Base-by-base conservation (phyloP, 2,797 vertebrate genomes). In the Sphenopsis melanotis region DNA sequence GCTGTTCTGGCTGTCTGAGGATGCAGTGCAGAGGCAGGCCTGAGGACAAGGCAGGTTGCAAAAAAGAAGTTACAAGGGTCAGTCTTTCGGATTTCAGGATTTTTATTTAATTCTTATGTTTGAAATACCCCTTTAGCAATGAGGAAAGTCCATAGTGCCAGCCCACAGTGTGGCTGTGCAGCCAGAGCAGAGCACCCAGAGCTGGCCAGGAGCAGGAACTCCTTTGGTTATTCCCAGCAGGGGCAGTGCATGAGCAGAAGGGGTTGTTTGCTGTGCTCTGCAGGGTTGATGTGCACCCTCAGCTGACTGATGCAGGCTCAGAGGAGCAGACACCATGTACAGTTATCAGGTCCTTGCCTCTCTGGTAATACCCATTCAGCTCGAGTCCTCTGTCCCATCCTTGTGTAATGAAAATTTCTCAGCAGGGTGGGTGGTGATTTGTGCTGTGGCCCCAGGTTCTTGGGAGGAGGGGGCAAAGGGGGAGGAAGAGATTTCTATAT, bases 391-490 rank as follows among this genome's bases (percentile, higher is more conserved):
- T 47, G 57, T 49, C 94, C 84, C 52, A 74, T 84, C 91, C 57
- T 66, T 4, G 19, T 30, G 27, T 97, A 97, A 97, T 96, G 96
- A 97, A 85, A 86, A 83, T 94, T 95, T 95, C 95, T 76, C 96
- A 96, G 97, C 94, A 85, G 96, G 94, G 49, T 7, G 96, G 94
- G 49, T 7, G 34, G 79, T 93, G 95, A 90, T 89, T 96, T 81
- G 27, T 66, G 39, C 52, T 76, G 60, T 41, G 50, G 94, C 70
- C 90, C 49, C 21, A 26, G 57, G 26, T 86, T 53, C 65, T 52
- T 36, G n/a, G 27, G 44, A 78, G 60, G 71, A 37, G 60, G 71
- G 71, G 70, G 32, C 12, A 50, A 55, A 29, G 39, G 15, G 49
- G 22, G 17, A 61, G 68, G 94, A 49, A 83, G 90, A 94, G 92